A percentile compares a stretch with the other conserved stretches of the same genome.
phyloP scores from a whole-genome alignment of 2,797 vertebrate species.

The Protonibea diacanthus region DNA sequence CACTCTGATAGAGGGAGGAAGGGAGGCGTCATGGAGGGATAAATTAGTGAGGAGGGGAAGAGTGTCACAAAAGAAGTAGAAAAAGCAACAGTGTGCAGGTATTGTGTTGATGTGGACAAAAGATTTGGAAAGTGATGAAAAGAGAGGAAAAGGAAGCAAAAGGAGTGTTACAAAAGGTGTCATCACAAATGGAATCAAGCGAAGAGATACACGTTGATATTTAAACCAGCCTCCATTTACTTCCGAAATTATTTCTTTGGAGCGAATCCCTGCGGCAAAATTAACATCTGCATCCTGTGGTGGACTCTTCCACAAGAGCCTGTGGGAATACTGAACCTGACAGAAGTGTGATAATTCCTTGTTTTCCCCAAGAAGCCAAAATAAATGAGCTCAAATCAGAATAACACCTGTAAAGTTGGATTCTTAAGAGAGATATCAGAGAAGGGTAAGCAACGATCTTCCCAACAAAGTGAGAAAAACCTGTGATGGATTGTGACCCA shows the following conservation, averaged over 20 bases:
- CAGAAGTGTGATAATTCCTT: not conserved
- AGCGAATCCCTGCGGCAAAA: conserved; percentile 1
- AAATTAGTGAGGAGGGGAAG: conserved; percentile 47
- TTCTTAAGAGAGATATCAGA: conserved; percentile 8
- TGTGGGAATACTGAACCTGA: not conserved
- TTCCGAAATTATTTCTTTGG: conserved; percentile 5
- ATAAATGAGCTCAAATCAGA: not conserved
- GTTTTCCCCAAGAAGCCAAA: not conserved
- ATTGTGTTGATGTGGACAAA: conserved; percentile 32
- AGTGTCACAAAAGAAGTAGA: conserved; percentile 32
- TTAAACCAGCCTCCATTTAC: conserved; percentile 46
- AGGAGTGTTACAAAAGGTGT: conserved; percentile 38
- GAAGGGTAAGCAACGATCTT: conserved; percentile 14
- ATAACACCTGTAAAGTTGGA: conserved; percentile 5
- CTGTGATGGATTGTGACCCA: conserved; percentile 36
- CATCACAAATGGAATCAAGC: conserved; percentile 22
- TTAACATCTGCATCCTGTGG: conserved; percentile 20
- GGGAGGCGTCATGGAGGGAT: conserved; percentile 52
- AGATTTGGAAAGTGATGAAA: conserved; percentile 32
- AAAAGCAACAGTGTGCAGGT: conserved; percentile 44
- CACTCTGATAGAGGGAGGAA: conserved; percentile 54
- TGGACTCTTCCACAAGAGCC: not conserved
- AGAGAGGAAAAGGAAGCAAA: conserved; percentile 25
- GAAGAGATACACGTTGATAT: conserved; percentile 44
- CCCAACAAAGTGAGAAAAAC: conserved; percentile 24